Conservation (phyloP, 2,888 invertebrate species). For the Phrixothrix hirtus region DNA sequence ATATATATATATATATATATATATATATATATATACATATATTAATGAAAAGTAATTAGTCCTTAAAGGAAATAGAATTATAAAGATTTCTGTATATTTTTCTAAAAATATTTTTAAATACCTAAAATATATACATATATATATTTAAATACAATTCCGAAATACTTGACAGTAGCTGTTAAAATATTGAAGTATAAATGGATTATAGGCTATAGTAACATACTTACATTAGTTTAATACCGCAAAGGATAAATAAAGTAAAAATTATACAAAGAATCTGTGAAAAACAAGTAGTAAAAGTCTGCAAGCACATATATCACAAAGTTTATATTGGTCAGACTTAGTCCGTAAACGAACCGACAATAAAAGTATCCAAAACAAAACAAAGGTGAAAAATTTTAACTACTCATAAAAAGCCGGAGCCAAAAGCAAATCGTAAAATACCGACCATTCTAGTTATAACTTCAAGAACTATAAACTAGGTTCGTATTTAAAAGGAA, state of each 20-base stretch:
- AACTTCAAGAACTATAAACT: constrained; percentile 49
- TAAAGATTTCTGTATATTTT: too few species aligned
- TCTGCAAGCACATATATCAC: constrained; percentile 56
- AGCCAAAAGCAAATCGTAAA: constrained; percentile 51
- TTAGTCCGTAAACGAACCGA: constrained; percentile 53
- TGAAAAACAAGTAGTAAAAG: constrained; percentile 45
- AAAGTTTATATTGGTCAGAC: constrained; percentile 55
- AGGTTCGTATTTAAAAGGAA: constrained; percentile 35
- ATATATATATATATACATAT: too few species aligned
- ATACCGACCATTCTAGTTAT: constrained; percentile 45
- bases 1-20: too few species aligned
- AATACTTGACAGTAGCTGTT: too few species aligned
- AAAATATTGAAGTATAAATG: constrained; percentile 3
- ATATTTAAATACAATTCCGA: too few species aligned
- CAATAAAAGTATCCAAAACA: constrained; percentile 53
- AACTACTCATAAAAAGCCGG: constrained; percentile 51
- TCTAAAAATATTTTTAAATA: too few species aligned
- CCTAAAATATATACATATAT: too few species aligned
- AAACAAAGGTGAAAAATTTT: constrained; percentile 55
- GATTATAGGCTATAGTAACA: constrained; percentile 10
- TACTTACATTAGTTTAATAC: constrained; percentile 10
- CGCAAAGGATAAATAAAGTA: constrained; percentile 10
- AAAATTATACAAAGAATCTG: constrained; percentile 20
- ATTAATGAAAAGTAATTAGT: too few species aligned
- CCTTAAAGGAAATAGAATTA: too few species aligned